Base-by-base conservation (phyloP, 2,888 invertebrate species). In the Zaprionus bogoriensis region DNA sequence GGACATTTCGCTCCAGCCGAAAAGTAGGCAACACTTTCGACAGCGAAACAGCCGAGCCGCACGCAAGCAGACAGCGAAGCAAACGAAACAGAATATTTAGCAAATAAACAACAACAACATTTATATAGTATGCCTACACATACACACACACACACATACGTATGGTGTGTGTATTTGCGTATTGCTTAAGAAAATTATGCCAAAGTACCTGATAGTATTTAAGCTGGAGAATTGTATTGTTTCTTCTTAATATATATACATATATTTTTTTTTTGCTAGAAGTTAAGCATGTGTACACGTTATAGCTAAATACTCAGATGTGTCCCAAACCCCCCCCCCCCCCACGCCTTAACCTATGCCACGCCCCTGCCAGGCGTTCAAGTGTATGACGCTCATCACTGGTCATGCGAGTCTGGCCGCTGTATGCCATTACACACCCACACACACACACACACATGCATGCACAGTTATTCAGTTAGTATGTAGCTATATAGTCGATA, bases 201-300 rank as follows among this genome's bases (percentile, higher is more conserved):
- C 88, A 89, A 88, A 88, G 88, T 88, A 88, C 88, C 88, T 88
- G 88, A 88, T 89, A 88, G 87, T 73, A 78, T 88, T 87, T 87
- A 88, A 74, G 72, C 45, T 23, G 53, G 57, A 61, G 55, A 42
- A 58, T 6, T 4, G 19, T 25, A 32, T 46, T 70, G 32, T 46
- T 70, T 57, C 60, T 38, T 64, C 47, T 20, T 42, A n/a, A n/a
- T n/a, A n/a, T n/a, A n/a, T n/a, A n/a, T n/a, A n/a, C n/a, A n/a
- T n/a, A n/a, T n/a, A n/a, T 27, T 27, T 44, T 57, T 42, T 68
- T 64, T 42, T 58, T 45, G 45, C 46, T 45, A 48, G 45, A 14
- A 25, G 22, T 6, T 53, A 59, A 12, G 32, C 53, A 59, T 46
- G 10, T 41, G 17, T 6, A 22, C 12, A 30, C 22, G 38, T 57